A percentile compares a stretch with the other conserved stretches of the same genome.
Evolutionary conservation across 92 coral and sea anemone genomes (phyloP).

Genomic region (Palythoa grandiflora): DNA sequence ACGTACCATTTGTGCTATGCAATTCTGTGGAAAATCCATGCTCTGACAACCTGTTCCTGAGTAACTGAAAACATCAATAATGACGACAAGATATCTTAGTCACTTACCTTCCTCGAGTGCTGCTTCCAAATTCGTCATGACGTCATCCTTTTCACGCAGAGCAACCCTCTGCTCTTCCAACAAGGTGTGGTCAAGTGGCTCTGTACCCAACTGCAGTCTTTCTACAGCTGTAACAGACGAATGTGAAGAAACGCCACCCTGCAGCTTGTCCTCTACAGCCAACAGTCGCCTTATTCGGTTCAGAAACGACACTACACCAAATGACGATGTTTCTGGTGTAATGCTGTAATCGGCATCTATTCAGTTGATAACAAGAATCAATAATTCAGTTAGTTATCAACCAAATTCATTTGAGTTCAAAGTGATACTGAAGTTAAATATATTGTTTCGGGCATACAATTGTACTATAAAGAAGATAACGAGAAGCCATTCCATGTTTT

Average conservation of each 20-base stretch:
- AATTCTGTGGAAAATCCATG: not conserved
- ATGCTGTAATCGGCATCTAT: not conserved
- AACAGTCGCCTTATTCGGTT: slow-evolving; percentile 62
- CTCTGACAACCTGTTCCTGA: not conserved
- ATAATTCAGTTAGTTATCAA: too few species aligned
- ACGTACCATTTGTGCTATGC: too few species aligned
- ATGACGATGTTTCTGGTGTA: slow-evolving; percentile 44
- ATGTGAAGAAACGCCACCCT: slow-evolving; percentile 41
- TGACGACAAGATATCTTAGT: not conserved
- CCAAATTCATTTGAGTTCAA: too few species aligned
- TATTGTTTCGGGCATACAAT: too few species aligned
- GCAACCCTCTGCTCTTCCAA: slow-evolving; percentile 64
- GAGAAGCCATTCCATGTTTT: too few species aligned
- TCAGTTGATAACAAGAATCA: too few species aligned
- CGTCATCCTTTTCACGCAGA: slow-evolving; percentile 59
- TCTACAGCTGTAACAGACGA: slow-evolving; percentile 67
- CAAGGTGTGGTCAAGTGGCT: slow-evolving; percentile 69
- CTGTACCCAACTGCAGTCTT: slow-evolving; percentile 65
- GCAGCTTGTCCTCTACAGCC: slow-evolving; percentile 37
- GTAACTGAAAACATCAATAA: too few species aligned
- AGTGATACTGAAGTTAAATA: too few species aligned
- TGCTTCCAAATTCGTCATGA: slow-evolving; percentile 73
- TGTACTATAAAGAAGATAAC: too few species aligned
- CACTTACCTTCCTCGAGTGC: slow-evolving; percentile 77
- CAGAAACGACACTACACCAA: slow-evolving; percentile 69